phyloP scores from a whole-genome alignment of 2,113 vertebrate genomes.

The Podiceps cristatus region DNA sequence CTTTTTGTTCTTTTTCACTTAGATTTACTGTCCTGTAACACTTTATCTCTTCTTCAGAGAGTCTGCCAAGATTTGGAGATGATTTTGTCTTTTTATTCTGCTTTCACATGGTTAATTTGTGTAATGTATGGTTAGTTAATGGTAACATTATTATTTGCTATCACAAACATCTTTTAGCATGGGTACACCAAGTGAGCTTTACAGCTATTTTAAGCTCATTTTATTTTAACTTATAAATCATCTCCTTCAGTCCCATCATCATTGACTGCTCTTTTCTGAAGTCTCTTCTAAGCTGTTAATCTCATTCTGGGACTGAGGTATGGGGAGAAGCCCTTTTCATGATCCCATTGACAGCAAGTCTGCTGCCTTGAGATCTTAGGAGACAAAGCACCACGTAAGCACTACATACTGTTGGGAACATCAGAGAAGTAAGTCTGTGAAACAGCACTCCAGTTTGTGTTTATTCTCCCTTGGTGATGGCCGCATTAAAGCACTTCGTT shows the following conservation, averaged over 20 bases:
- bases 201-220: neutral
- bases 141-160: neutral
- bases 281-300: neutral
- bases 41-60: neutral
- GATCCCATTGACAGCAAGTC: neutral
- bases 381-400: neutral
- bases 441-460: neutral
- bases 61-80: neutral
- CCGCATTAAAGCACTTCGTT: neutral
- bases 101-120: neutral
- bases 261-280: constrained; percentile 9
- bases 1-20: neutral
- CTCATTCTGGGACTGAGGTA: neutral
- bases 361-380: neutral
- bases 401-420: neutral
- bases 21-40: neutral
- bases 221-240: constrained; percentile 6
- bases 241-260: neutral
- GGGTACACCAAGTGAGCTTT: neutral
- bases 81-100: neutral
- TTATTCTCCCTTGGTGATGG: neutral
- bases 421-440: neutral
- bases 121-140: neutral
- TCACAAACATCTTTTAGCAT: neutral
- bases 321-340: neutral